phyloP scores from a whole-genome alignment of 2,113 vertebrate genomes.

The Falco punctatus region DNA sequence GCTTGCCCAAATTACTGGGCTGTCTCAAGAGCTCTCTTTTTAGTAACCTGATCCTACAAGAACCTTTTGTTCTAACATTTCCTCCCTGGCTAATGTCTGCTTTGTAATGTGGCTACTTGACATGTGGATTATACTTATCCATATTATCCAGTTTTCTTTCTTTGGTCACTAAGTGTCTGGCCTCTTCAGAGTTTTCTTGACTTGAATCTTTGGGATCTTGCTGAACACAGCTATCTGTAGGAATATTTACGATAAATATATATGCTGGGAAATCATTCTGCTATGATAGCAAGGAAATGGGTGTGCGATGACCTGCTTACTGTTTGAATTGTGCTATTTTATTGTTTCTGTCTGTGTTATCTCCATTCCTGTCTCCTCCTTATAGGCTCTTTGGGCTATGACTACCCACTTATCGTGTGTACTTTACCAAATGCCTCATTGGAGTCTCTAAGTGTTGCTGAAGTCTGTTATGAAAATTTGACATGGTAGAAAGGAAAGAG shows the following conservation, averaged over 20 bases:
- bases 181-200: not conserved
- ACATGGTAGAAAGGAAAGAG: not conserved
- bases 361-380: not conserved
- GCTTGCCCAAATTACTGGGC: not conserved
- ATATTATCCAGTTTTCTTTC: not conserved
- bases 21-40: not conserved
- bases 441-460: not conserved
- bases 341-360: not conserved
- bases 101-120: not conserved
- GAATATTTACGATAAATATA: not conserved
- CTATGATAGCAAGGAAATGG: not conserved
- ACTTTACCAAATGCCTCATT: not conserved
- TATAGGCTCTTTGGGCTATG: not conserved
- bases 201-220: not conserved
- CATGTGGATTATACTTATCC: not conserved
- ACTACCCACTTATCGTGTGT: not conserved
- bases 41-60: not conserved
- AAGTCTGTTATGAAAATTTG: not conserved
- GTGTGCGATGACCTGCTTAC: not conserved
- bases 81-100: not conserved
- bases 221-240: not conserved
- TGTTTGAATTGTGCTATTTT: not conserved
- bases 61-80: not conserved
- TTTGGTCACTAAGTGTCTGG: not conserved
- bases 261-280: not conserved